Percentiles rank a stretch among this genome's conserved stretches.
Evolutionary conservation across 2,797 vertebrate species (phyloP).

Genomic region (Carduelis carduelis): DNA sequence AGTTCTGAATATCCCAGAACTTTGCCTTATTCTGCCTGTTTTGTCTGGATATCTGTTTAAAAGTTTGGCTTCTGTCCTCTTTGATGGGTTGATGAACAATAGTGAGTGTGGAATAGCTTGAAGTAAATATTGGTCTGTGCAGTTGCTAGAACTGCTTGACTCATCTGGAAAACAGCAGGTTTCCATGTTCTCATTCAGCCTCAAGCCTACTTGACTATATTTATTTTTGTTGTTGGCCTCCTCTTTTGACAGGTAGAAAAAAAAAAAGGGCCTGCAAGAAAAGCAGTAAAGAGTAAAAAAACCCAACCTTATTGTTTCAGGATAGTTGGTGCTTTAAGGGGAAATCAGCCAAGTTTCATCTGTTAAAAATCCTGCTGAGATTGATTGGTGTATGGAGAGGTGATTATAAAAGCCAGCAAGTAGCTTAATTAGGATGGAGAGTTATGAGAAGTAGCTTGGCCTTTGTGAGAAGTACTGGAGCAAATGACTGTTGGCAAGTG

Average conservation of each 20-base stretch:
- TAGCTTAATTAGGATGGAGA: slow-evolving; percentile 51
- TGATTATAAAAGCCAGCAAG: slow-evolving; percentile 54
- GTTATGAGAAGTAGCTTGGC: slow-evolving; percentile 41
- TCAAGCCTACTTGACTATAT: neutral
- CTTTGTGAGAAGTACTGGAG: slow-evolving; percentile 23
- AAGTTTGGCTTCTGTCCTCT: neutral
- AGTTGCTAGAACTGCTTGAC: neutral
- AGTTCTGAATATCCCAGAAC: neutral
- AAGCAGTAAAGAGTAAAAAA: neutral
- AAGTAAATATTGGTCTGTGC: neutral
- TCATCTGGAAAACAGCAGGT: neutral
- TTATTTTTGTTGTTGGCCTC: neutral
- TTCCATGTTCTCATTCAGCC: neutral
- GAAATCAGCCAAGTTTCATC: neutral
- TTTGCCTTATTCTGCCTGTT: neutral
- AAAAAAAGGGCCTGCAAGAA: neutral
- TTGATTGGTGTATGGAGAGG: slow-evolving; percentile 35
- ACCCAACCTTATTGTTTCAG: neutral
- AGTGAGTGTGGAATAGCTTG: neutral
- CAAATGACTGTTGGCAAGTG: slow-evolving; percentile 43
- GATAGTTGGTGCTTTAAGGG: slow-evolving; percentile 7
- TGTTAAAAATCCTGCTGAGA: slow-evolving; percentile 40
- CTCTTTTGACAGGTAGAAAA: neutral
- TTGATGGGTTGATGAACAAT: neutral
- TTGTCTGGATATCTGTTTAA: neutral